Percentiles rank a stretch among this genome's conserved stretches.
Evolutionary conservation across 2,797 vertebrate genomes (phyloP).

Genomic region (Peromyscus melanophrys): DNA sequence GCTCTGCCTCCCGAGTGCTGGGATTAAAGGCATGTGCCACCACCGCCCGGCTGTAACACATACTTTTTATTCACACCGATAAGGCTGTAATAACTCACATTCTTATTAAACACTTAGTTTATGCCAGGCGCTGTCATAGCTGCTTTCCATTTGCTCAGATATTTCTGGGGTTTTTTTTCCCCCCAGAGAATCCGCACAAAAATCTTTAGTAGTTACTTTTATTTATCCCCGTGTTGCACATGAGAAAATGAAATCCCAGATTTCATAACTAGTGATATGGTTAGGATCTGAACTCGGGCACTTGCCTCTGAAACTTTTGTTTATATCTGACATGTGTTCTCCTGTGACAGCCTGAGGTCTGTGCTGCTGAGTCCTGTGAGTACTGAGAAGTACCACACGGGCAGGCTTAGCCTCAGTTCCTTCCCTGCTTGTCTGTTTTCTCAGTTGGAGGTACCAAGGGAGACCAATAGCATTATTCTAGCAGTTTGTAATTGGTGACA

Average conservation of each 20-base stretch:
- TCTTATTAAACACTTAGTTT: conserved; percentile 19
- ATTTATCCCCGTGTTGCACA: conserved; percentile 11
- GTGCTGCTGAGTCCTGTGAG: conserved; percentile 29
- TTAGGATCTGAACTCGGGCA: conserved; percentile 50
- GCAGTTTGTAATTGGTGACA: conserved; percentile 18
- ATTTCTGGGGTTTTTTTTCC: neutral
- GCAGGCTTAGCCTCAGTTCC: neutral
- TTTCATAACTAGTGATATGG: conserved; percentile 11
- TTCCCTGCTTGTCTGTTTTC: conserved; percentile 21
- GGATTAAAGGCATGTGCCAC: too few species aligned
- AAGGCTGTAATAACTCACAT: neutral
- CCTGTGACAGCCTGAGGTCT: neutral
- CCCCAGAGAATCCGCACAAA: neutral
- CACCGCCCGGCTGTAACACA: too few species aligned
- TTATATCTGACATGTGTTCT: neutral
- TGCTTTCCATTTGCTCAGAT: neutral
- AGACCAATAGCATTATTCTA: neutral
- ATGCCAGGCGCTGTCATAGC: neutral
- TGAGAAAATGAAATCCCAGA: conserved; percentile 39
- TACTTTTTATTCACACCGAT: neutral
- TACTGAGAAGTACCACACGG: neutral
- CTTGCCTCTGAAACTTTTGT: neutral
- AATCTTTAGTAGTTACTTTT: conserved; percentile 50
- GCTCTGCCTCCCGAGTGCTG: too few species aligned
- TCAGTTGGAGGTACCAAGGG: neutral